Evolutionary conservation across 92 coral and sea anemone species (phyloP), one percentile per base, ranked within the genome.

Genomic region (Palythoa grandiflora): DNA sequence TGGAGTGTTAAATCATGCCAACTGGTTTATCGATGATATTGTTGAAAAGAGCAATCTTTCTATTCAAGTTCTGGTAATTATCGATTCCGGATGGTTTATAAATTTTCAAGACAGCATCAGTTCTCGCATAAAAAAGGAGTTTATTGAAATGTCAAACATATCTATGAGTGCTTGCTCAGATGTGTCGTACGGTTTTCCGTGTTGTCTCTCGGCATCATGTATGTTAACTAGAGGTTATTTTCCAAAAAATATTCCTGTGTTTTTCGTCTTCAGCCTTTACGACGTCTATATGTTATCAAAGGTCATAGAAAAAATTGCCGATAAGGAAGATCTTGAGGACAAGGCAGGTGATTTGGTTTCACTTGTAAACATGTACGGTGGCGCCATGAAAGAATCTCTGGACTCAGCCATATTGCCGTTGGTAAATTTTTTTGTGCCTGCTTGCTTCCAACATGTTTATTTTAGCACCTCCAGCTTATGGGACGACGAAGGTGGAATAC

Each of bases 51-150:
- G 38, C 60, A 79, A 79, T 19, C 80, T 75, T 36, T 80, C 84
- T 52, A 77, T 85, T 50, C 73, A 68, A 70, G 51, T 91, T 19
- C 57, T 73, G 20, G 48, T 80, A 16, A 78, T 91, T 12, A 73
- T 85, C 16, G 94, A 91, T 57, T 91, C 94, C 61, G 92, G 89
- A 8, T 91, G 94, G 94, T 91, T 91, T 38, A 84, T 91, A 50
- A 79, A 91, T 63, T 91, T 91, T 54, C 91, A 91, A 51, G 94
- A 85, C 20, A 78, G 92, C 40, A 59, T 91, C 38, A 71, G 35
- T 19, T 73, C 89, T 40, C 52, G 88, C 63, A 77, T 89, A 3
- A 88, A 85, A 37, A 40, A 61, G 0, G 89, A 84, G 51, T 91
- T 91, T 75, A 79, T 44, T 37, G 4, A 51, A 39, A 60, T 89